Evolutionary conservation across 1,140 invertebrate species (phyloP), one percentile per base, ranked within the genome.

Genomic region (Drosophila ananassae): DNA sequence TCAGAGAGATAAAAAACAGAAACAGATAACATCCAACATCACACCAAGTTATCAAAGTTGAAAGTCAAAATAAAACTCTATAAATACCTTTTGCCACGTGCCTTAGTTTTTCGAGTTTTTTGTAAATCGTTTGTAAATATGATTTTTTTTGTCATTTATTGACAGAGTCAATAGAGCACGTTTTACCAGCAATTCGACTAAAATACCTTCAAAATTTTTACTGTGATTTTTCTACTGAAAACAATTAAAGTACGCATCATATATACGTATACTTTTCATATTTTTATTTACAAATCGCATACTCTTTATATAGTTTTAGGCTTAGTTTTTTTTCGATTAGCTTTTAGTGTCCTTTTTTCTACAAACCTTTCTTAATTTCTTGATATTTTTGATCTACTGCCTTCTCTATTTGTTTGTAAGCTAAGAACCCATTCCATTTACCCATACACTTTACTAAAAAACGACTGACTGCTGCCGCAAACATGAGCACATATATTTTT

Each of bases 401-500:
- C 81, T 58, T 46, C 25, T 55, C 22, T 52, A 72, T 53, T 56
- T 30, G 12, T 25, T 32, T 68, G 28, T 37, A 46, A 56, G 67
- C 55, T 71, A 4, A 66, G 55, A 58, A 8, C 47, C n/a, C 47
- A 41, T 62, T 58, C n/a, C 39, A 46, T 17, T 68, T 22, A 32
- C 12, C 5, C 57, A 24, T 25, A 61, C 32, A 44, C 12, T 68
- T 13, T 44, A 57, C 66, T 28, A 30, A 7, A 64, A 12, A 53
- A 57, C 66, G 61, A 66, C 64, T 83, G 63, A 64, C 82, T 90
- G 89, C 89, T 90, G 89, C 89, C 89, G 89, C 87, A 84, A 90
- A 66, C 51, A 91, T 91, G 89, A 91, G 76, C 73, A 83, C 81
- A 51, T 91, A 91, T 75, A 83, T 79, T 68, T 83, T 82, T 81